Percentiles rank a stretch among this genome's conserved stretches.
Evolutionary conservation across 2,797 vertebrate species (phyloP).

Genomic region (Philypnodon macrostomus): DNA sequence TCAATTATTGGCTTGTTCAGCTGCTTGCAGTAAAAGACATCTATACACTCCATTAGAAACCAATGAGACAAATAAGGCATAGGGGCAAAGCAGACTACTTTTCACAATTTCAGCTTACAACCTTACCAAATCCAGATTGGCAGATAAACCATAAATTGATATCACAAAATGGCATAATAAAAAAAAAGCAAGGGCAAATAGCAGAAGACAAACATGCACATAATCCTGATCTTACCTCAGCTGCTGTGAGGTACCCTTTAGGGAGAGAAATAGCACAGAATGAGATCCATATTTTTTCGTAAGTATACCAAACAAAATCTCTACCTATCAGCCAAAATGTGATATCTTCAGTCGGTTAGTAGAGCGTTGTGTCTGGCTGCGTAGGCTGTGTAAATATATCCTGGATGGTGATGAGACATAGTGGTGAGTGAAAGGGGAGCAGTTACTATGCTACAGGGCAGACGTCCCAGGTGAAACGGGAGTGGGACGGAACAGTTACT

Average conservation of each 20-base stretch:
- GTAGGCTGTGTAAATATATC: slow-evolving; percentile 50
- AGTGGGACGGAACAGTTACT: slow-evolving; percentile 56
- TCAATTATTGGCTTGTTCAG: too few species aligned
- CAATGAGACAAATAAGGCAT: too few species aligned
- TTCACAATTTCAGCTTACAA: too few species aligned
- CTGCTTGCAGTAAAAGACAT: too few species aligned
- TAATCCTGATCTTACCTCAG: slow-evolving; percentile 65
- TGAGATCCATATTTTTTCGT: slow-evolving; percentile 30
- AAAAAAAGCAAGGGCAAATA: neutral
- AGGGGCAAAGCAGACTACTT: too few species aligned
- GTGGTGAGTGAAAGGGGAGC: slow-evolving; percentile 47
- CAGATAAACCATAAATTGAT: neutral
- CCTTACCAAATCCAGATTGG: too few species aligned
- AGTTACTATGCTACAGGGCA: slow-evolving; percentile 52
- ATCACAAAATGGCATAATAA: neutral
- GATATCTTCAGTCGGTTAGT: slow-evolving; percentile 10
- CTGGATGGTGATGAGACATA: slow-evolving; percentile 43
- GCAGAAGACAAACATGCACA: slow-evolving; percentile 10
- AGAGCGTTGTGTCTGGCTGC: slow-evolving; percentile 30
- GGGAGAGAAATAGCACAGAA: slow-evolving; percentile 15
- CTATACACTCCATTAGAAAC: too few species aligned
- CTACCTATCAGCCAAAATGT: slow-evolving; percentile 15
- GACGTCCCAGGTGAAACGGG: slow-evolving; percentile 54
- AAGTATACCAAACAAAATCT: slow-evolving; percentile 12
- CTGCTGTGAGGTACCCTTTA: slow-evolving; percentile 48